Percentiles rank a stretch among this genome's conserved stretches.
phyloP scores from a whole-genome alignment of 2,797 vertebrate genomes.

The Betta splendens region DNA sequence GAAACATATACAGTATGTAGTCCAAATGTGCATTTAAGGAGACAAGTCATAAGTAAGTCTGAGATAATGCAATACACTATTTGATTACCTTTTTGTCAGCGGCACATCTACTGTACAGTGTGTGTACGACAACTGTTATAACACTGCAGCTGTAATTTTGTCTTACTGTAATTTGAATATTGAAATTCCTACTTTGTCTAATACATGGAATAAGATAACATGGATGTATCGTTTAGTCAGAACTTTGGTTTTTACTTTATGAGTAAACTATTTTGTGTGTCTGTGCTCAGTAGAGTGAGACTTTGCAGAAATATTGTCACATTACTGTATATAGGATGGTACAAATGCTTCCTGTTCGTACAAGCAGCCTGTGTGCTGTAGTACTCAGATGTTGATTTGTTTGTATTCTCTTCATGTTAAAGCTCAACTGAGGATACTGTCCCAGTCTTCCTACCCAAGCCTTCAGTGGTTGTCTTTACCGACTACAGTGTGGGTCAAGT shows the following conservation, averaged over 20 bases:
- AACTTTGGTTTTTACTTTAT: neutral
- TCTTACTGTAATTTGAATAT: neutral
- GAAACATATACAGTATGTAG: too few relatives aligned
- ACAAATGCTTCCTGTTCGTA: too few relatives aligned
- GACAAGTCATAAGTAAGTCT: too few relatives aligned
- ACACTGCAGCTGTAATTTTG: neutral
- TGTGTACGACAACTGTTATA: neutral
- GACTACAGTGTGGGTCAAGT: conserved; percentile 86
- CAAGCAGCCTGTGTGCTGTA: too few relatives aligned
- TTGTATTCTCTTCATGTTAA: conserved; percentile 23
- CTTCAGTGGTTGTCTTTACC: conserved; percentile 84
- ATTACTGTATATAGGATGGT: too few relatives aligned
- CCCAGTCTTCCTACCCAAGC: conserved; percentile 88
- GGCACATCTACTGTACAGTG: neutral
- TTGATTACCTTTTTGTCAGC: neutral
- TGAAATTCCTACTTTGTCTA: neutral
- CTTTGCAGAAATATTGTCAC: too few relatives aligned
- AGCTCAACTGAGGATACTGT: conserved; percentile 66
- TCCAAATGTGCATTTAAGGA: too few relatives aligned
- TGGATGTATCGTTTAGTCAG: neutral
- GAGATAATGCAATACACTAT: neutral
- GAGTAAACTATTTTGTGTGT: neutral
- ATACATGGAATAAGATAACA: neutral
- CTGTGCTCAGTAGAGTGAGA: neutral
- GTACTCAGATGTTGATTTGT: conserved; percentile 9